Base-by-base conservation (phyloP, 2,888 invertebrate species). In the Dryococelus australis region DNA sequence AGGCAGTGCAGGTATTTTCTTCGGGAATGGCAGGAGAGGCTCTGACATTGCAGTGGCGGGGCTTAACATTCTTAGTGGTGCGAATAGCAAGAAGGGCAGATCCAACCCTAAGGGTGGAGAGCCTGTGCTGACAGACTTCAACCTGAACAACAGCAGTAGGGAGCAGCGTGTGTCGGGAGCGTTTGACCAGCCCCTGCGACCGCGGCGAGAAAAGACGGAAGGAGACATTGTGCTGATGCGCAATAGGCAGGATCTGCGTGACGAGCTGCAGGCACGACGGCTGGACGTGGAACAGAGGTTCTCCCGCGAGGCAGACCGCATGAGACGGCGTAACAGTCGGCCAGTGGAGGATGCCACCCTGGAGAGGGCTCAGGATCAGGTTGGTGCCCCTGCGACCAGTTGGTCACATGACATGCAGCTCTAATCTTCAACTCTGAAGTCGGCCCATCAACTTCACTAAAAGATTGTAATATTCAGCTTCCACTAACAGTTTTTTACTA, bases 141-240 rank as follows among this genome's bases (percentile, higher is more conserved):
- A 93, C 93, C 92, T 92, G 92, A 83, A 43, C 43, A 90, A 92
- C 92, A 91, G 93, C 91, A 13, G 12, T 90, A 93, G 91, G 47
- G 92, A 93, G 89, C 35, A 35, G 13, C 90, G 92, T 51, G 92
- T 93, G 91, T 28, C 28, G 6, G 83, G 83, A 13, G 93, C 83
- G 85, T 84, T 51, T 78, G 51, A 47, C 28, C 87, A 88, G 84
- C 91, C 91, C n/a, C 90, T 95, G 90, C 94, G 94, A 91, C 97
- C 96, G 86, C 94, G 97, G 91, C 94, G 97, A 91, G 97, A 97
- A 94, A 97, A 97, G 94, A 97, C 97, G 91, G 97, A 97, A 93
- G 97, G 97, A 88, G 97, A 97, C 92, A 97, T 97, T 92, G 95
- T 97, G 90, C 94, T 97, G 91, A 94, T 96, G 91, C 94, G 96